Conservation (phyloP, 1,140 invertebrate genomes). For the Pogonognathellus flavescens region DNA sequence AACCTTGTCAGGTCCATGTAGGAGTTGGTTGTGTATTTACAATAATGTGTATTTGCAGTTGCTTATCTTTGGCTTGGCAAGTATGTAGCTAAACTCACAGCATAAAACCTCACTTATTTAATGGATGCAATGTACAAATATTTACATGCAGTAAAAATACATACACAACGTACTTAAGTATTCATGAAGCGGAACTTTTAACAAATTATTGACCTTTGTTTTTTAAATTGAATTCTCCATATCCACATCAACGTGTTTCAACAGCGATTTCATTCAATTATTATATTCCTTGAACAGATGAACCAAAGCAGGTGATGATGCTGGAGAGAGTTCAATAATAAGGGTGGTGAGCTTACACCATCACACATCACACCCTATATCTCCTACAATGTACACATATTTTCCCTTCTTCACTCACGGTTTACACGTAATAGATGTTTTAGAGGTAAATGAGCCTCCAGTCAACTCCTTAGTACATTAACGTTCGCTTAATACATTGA, state of each 20-base stretch:
- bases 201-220: conserved; percentile 7
- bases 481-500: background rate
- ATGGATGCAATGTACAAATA: background rate
- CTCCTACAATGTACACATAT: too few species aligned
- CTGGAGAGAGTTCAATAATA: conserved; percentile 5
- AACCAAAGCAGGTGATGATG: background rate
- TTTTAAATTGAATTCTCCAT: background rate
- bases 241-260: background rate
- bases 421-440: too few species aligned
- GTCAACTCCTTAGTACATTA: background rate
- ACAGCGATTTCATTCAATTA: conserved; percentile 9
- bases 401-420: too few species aligned
- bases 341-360: background rate
- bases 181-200: conserved; percentile 4
- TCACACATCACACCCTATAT: too few species aligned
- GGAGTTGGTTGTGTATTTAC: background rate
- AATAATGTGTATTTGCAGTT: background rate
- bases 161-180: background rate
- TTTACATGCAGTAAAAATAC: too few species aligned
- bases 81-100: too few species aligned
- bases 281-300: too few species aligned
- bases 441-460: background rate
- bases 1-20: background rate
- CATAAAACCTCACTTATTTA: background rate
- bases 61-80: background rate